Percentiles rank a stretch among this genome's conserved stretches.
Evolutionary conservation across 1,140 invertebrate species (phyloP).

Genomic region (Drosophila suzukii): DNA sequence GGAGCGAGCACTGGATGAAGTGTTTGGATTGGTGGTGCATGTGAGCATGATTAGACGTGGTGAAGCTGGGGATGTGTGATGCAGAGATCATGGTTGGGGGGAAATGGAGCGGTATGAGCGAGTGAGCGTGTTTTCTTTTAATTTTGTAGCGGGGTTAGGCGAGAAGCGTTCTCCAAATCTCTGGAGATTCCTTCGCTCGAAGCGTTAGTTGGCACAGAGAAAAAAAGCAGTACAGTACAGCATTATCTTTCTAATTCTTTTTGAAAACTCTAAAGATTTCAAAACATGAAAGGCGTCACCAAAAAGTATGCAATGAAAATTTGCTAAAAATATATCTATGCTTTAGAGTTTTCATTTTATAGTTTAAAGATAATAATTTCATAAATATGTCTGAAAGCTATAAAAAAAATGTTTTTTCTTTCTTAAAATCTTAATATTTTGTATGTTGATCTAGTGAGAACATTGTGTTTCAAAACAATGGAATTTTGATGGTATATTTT

Average conservation of each 20-base stretch:
- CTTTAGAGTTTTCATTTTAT: no score
- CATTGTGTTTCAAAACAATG: background rate
- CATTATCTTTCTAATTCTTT: background rate
- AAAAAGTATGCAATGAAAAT: background rate
- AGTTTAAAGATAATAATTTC: background rate
- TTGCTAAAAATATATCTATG: background rate
- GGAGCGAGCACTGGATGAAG: slow-evolving; percentile 48
- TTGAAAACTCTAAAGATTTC: background rate
- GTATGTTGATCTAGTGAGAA: background rate
- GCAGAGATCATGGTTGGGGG: slow-evolving; percentile 72
- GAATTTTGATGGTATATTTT: background rate
- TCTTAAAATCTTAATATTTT: background rate
- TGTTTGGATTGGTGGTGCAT: slow-evolving; percentile 36
- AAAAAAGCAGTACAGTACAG: slow-evolving; percentile 30
- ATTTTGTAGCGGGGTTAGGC: slow-evolving; percentile 43
- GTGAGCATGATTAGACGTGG: slow-evolving; percentile 39
- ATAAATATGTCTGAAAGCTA: background rate
- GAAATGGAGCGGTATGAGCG: slow-evolving; percentile 79
- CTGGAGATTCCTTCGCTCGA: slow-evolving; percentile 18
- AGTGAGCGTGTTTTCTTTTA: slow-evolving; percentile 66
- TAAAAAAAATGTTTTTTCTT: background rate
- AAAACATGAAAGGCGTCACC: background rate
- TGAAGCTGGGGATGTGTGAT: slow-evolving; percentile 53
- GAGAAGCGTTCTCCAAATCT: slow-evolving; percentile 14
- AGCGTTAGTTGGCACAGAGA: slow-evolving; percentile 43